phyloP scores from a whole-genome alignment of 2,113 vertebrate genomes.

The Pollachius pollachius region DNA sequence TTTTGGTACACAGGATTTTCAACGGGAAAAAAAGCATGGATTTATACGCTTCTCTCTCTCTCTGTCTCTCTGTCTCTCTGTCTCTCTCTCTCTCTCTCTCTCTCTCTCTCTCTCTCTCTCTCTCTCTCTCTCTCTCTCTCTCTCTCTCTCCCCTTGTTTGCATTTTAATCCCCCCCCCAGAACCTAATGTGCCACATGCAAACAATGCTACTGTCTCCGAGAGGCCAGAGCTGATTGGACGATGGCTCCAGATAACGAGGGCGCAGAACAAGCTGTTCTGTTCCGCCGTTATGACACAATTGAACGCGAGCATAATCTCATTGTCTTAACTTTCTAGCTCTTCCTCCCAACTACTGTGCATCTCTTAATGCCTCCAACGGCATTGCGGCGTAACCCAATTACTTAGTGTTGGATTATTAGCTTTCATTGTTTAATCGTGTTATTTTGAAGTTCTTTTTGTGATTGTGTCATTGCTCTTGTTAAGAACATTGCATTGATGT shows the following conservation, averaged over 20 bases:
- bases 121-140: not conserved
- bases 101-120: not conserved
- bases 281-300: constrained; percentile 12
- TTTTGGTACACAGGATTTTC: not conserved
- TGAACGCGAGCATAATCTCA: constrained; percentile 31
- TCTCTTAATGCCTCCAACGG: constrained; percentile 21
- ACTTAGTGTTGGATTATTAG: too few species aligned
- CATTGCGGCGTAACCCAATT: not conserved
- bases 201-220: constrained; percentile 34
- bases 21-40: not conserved
- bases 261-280: constrained; percentile 33
- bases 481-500: too few species aligned
- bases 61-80: not conserved
- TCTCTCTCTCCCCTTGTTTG: not conserved
- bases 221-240: constrained; percentile 32
- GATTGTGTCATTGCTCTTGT: too few species aligned
- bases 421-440: too few species aligned
- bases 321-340: constrained; percentile 4
- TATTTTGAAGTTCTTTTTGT: too few species aligned
- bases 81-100: not conserved
- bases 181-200: not conserved
- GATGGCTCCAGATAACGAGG: constrained; percentile 45
- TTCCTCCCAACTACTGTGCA: too few species aligned
- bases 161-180: too few species aligned
- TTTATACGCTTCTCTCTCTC: not conserved